Evolutionary conservation across 2,888 invertebrate genomes (phyloP), one percentile per base, ranked within the genome.

Genomic region (Hyalella azteca): DNA sequence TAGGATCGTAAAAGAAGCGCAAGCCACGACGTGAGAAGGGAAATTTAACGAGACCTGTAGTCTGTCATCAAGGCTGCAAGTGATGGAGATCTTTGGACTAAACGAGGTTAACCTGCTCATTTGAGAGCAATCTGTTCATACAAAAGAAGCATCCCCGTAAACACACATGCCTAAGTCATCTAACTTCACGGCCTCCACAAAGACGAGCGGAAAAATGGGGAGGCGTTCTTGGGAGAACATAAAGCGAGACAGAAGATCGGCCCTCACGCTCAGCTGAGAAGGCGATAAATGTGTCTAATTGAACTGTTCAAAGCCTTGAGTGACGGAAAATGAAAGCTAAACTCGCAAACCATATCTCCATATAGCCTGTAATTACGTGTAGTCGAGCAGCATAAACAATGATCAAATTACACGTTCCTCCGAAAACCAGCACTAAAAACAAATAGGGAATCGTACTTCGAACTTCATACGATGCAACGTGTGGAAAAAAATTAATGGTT

Each of bases 51-150:
- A 29, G 29, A 36, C 39, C 29, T 0, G 66, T 19, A 36, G 66
- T 36, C 66, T 29, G 66, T 66, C 66, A 66, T 66, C 29, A 45
- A 15, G 45, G 9, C 45, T 45, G 11, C 15, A 45, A 11, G 15
- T 66, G 66, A 66, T 36, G 36, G 36, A 32, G 29, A 66, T 66
- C 66, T 13, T 13, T n/a, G 9, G 19, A 66, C 66, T 66, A 66
- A 66, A 66, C 32, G 66, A 66, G 66, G 19, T 5, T 36, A n/a
- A 36, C 32, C 66, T 36, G 26, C 36, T 29, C 36, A 66, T 66
- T 66, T 66, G 32, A 36, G 66, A 36, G 66, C 36, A 36, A 36
- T 66, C 66, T 66, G 66, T 66, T 66, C 66, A 66, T 66, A 66
- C 36, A 36, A 66, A 36, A 36, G 66, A 36, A 36, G 36, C 32